Conservation (phyloP, 2,113 vertebrate genomes). For the Limanda limanda region DNA sequence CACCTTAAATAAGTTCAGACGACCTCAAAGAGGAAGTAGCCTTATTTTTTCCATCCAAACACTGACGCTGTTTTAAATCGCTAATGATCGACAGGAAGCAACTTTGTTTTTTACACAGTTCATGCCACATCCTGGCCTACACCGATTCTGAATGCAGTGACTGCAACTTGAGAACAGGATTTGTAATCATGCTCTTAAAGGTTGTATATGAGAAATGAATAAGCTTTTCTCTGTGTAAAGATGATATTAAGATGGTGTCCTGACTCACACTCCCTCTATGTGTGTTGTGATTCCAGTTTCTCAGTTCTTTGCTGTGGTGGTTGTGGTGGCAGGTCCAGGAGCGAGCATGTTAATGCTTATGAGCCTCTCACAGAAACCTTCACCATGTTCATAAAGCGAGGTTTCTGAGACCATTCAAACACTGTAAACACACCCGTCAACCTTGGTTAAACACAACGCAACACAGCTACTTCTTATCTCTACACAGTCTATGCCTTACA, state of each 20-base stretch:
- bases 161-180: no score
- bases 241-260: background rate
- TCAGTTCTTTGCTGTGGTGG: background rate
- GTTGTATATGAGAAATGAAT: background rate
- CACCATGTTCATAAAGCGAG: no score
- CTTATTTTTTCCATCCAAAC: constrained; percentile 10
- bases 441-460: no score
- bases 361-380: no score
- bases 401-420: no score
- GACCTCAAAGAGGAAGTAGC: constrained; percentile 52
- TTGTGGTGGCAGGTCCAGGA: background rate
- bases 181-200: background rate
- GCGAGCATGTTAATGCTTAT: no score
- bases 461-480: no score
- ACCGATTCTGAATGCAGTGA: background rate
- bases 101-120: no score
- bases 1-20: constrained; percentile 48
- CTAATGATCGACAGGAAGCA: background rate
- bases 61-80: background rate
- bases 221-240: background rate
- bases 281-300: background rate
- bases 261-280: background rate
- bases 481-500: no score
- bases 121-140: no score
- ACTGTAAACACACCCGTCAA: no score